Evolutionary conservation across 2,797 vertebrate species (phyloP), one percentile per base, ranked within the genome.

Genomic region (Hippocampus kuda): DNA sequence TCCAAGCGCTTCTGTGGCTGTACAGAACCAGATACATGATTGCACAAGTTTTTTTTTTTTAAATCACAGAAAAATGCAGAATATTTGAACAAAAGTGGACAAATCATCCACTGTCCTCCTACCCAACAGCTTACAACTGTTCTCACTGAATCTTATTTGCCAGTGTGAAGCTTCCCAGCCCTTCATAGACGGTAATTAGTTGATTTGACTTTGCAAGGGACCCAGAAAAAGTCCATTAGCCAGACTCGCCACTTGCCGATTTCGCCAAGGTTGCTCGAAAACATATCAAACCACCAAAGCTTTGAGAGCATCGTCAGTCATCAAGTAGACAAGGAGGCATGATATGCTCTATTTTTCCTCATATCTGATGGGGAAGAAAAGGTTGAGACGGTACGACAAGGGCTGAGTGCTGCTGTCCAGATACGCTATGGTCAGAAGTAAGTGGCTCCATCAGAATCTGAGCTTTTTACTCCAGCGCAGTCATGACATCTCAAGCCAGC

Each of bases 401-500:
- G 11, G 26, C 77, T 70, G 73, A 79, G 70, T 85, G 74, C 73
- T 26, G 61, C 77, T 71, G 66, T 15, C 65, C 71, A 53, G 76
- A 72, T 69, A 71, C 67, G 73, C 67, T 60, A 12, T 10, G 22
- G 20, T 63, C n/a, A 71, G 70, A 77, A 71, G 72, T 80, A 80
- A 78, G 81, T 65, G 72, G 78, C 77, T 83, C 75, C 70, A 71
- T 75, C 66, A 67, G 70, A 64, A 44, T 49, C 42, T 42, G 65
- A 70, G 65, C 61, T 74, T 44, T 57, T 38, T 65, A 77, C 84
- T 83, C 85, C 53, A 49, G 63, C 78, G 83, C 77, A 72, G 77
- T 68, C 78, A 84, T 81, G 80, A 84, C 83, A 80, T 80, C 79
- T 77, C 54, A 70, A 72, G 75, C 76, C 78, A 78, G 75, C 82